Percentiles rank a stretch among this genome's conserved stretches.
Conservation (phyloP, 2,888 invertebrate species). For the Notodonta ziczac region DNA sequence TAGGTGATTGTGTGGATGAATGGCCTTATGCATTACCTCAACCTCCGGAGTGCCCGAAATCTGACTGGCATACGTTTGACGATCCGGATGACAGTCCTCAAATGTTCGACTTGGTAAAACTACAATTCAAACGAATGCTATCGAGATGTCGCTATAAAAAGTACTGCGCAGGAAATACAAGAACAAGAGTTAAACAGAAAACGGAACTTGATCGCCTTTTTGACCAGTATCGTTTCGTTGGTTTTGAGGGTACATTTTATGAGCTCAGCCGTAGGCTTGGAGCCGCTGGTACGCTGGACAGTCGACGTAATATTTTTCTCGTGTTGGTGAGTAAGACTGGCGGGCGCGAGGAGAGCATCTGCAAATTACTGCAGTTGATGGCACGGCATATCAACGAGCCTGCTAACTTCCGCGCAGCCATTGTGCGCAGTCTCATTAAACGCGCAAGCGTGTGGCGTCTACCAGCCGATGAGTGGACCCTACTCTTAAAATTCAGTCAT, state of each 20-base stretch:
- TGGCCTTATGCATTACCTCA: slow-evolving; percentile 50
- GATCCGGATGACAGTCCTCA: not conserved
- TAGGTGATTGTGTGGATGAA: slow-evolving; percentile 42
- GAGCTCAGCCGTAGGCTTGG: slow-evolving; percentile 55
- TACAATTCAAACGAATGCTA: too few relatives aligned
- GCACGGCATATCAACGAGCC: slow-evolving; percentile 59
- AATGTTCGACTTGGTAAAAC: not conserved
- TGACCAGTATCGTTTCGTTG: slow-evolving; percentile 57
- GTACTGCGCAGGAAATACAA: not conserved
- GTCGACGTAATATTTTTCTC: slow-evolving; percentile 63
- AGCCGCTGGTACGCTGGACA: slow-evolving; percentile 51
- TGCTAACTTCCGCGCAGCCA: slow-evolving; percentile 55
- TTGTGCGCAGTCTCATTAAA: slow-evolving; percentile 68
- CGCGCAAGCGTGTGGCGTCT: slow-evolving; percentile 63
- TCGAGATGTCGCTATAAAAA: too few relatives aligned
- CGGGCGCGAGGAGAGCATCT: slow-evolving; percentile 49
- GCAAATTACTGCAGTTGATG: slow-evolving; percentile 51
- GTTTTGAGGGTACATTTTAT: slow-evolving; percentile 55
- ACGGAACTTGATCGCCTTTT: slow-evolving; percentile 57
- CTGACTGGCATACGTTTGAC: not conserved
- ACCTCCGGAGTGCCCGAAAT: not conserved
- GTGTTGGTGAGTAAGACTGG: slow-evolving; percentile 71
- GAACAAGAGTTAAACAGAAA: slow-evolving; percentile 10
- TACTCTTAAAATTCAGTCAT: slow-evolving; percentile 53
- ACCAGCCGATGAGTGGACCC: slow-evolving; percentile 51